A percentile compares a stretch with the other conserved stretches of the same genome.
These are phyloP conservation scores for Talpa occidentalis DNA, from an alignment of 2,113 vertebrate genomes.

Conservation along the genomic window DNA sequence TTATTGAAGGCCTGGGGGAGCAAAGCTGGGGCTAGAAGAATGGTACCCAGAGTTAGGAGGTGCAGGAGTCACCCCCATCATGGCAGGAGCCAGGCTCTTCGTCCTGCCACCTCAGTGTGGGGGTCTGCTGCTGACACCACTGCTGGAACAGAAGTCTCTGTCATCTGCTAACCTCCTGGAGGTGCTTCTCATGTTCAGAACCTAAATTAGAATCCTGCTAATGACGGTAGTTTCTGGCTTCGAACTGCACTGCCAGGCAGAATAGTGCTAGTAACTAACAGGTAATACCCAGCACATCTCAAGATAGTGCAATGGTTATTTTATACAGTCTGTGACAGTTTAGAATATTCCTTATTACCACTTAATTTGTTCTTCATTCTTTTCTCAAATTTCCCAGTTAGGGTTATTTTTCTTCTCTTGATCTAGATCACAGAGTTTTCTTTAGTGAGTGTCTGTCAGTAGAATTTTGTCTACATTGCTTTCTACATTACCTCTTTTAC, in stretches of 20 bases:
- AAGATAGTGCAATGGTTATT: background rate
- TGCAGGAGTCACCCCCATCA: background rate
- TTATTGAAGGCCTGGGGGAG: background rate
- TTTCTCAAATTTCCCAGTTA: background rate
- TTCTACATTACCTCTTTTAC: no score
- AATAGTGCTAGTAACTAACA: background rate
- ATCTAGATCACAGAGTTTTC: background rate
- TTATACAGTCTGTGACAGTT: background rate
- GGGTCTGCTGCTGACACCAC: fast-evolving
- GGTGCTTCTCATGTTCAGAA: background rate
- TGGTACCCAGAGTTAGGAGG: background rate
- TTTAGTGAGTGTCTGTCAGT: background rate
- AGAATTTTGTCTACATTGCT: background rate
- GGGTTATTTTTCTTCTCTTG: background rate
- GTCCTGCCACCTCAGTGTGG: background rate
- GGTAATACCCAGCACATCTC: background rate
- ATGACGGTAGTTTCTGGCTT: background rate
- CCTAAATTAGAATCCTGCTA: background rate
- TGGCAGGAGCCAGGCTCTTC: no score
- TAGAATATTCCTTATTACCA: background rate
- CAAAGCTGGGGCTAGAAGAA: background rate
- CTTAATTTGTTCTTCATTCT: background rate
- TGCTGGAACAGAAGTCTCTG: background rate
- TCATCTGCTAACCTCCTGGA: background rate
- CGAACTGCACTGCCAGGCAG: background rate